These are phyloP conservation scores for Prostheceraeus crozeri DNA, from an alignment of 2,888 invertebrate genomes.

Conservation along the genomic window DNA sequence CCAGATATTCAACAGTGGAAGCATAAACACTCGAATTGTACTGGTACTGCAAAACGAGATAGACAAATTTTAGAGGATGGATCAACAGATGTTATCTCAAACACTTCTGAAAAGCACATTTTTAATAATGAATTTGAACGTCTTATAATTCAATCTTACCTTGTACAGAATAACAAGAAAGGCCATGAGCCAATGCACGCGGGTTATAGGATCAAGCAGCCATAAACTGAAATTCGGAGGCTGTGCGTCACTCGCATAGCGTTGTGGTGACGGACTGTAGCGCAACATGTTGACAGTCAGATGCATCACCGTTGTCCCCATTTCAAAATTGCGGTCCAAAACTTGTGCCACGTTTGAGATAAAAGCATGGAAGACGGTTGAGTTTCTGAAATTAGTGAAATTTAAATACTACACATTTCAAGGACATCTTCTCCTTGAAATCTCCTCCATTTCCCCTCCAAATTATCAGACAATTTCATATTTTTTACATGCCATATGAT, in stretches of 20 bases:
- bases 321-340: slow-evolving; percentile 85
- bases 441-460: too few relatives aligned
- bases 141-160: slow-evolving; percentile 60
- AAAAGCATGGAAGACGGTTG: slow-evolving; percentile 39
- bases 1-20: slow-evolving; percentile 65
- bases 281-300: slow-evolving; percentile 72
- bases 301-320: slow-evolving; percentile 79
- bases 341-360: slow-evolving; percentile 57
- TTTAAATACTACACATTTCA: neutral
- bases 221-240: slow-evolving; percentile 73
- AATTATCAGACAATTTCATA: too few relatives aligned
- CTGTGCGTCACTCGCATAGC: slow-evolving; percentile 62
- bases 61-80: too few relatives aligned
- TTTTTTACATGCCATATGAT: too few relatives aligned
- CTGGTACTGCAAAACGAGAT: slow-evolving; percentile 52
- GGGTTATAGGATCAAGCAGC: slow-evolving; percentile 74
- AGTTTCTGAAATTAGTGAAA: slow-evolving; percentile 26
- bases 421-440: neutral
- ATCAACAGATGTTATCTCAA: too few relatives aligned
- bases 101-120: too few relatives aligned
- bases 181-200: slow-evolving; percentile 85
- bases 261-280: slow-evolving; percentile 73
- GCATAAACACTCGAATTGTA: slow-evolving; percentile 53
- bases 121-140: too few relatives aligned
- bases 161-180: slow-evolving; percentile 87